A percentile compares a stretch with the other conserved stretches of the same genome.
These are phyloP conservation scores for Teleogryllus oceanicus DNA, from an alignment of 2,888 invertebrate genomes.

Conservation along the genomic window DNA sequence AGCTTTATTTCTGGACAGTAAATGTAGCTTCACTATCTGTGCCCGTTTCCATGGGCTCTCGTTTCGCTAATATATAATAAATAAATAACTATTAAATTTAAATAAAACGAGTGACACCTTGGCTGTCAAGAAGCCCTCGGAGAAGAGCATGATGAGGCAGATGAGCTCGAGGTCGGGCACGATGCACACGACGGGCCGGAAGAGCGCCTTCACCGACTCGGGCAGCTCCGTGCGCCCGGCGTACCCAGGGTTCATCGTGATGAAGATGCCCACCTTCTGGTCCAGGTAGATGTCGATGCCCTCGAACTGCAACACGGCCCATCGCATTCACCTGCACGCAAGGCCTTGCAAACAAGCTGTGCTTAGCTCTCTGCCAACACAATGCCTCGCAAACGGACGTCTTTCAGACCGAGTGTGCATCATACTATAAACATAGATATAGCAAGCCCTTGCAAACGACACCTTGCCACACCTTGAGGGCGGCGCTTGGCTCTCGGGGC, in stretches of 20 bases:
- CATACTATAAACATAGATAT: no score
- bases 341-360: no score
- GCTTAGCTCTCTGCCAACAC: no score
- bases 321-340: no score
- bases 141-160: constrained; percentile 86
- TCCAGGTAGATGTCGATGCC: constrained; percentile 78
- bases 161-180: constrained; percentile 89
- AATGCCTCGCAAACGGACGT: no score
- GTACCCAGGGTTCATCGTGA: constrained; percentile 94
- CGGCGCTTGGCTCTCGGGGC: no score
- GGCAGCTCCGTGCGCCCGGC: constrained; percentile 88
- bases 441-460: no score
- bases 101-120: constrained; percentile 55
- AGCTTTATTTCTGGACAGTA: no score
- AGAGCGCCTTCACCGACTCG: constrained; percentile 86
- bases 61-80: background rate
- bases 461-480: no score
- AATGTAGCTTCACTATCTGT: no score
- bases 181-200: constrained; percentile 88
- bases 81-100: background rate
- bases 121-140: constrained; percentile 86
- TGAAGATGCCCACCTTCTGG: constrained; percentile 84
- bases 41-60: no score
- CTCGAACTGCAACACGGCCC: constrained; percentile 62
- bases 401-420: no score